Conservation (phyloP, 2,888 invertebrate genomes). For the Theodoxus fluviatilis region DNA sequence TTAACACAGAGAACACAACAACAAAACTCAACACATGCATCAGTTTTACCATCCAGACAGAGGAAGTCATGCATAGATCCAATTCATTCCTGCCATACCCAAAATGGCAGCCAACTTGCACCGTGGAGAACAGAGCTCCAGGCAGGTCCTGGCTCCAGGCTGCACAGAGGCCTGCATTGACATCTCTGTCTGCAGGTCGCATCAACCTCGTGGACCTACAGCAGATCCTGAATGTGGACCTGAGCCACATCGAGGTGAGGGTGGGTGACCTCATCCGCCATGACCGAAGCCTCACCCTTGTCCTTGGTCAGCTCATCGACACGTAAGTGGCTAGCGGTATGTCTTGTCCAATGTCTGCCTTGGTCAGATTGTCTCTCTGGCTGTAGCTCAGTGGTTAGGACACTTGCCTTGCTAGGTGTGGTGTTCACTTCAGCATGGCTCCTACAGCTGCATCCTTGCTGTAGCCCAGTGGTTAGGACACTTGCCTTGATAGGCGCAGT, state of each 20-base stretch:
- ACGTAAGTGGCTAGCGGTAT: no score
- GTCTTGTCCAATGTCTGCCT: no score
- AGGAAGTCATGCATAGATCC: neutral
- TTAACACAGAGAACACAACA: no score
- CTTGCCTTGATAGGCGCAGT: no score
- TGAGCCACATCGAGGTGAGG: slow-evolving; percentile 77
- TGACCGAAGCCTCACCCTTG: slow-evolving; percentile 76
- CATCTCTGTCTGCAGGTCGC: slow-evolving; percentile 71
- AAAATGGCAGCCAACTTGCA: neutral
- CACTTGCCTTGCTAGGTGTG: no score
- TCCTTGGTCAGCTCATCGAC: slow-evolving; percentile 90
- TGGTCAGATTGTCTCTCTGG: no score
- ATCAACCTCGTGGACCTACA: slow-evolving; percentile 89
- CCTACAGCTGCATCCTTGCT: no score
- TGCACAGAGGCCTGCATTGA: neutral
- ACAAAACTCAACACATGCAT: no score
- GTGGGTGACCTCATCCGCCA: slow-evolving; percentile 75
- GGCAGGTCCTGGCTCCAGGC: neutral
- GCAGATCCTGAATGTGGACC: slow-evolving; percentile 86
- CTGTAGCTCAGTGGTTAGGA: no score
- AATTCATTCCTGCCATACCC: neutral
- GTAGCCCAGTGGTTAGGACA: no score
- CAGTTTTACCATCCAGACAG: neutral
- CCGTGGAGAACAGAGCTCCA: neutral
- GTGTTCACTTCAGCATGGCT: no score